phyloP scores from a whole-genome alignment of 2,797 vertebrate genomes.

The Typhlichthys subterraneus region DNA sequence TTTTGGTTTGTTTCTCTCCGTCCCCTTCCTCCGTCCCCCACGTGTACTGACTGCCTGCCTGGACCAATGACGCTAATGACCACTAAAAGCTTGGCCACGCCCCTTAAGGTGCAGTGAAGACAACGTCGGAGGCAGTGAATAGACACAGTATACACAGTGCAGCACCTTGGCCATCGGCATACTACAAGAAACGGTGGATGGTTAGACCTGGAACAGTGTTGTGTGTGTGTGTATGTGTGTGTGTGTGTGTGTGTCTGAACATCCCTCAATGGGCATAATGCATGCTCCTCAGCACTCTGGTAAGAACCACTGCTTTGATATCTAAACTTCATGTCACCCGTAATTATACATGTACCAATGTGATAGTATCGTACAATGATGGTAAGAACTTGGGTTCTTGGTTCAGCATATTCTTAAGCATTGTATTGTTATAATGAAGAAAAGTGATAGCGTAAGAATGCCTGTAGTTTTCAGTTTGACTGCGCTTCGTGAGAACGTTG shows the following conservation, averaged over 20 bases:
- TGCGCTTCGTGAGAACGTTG: constrained; percentile 34
- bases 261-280: constrained; percentile 13
- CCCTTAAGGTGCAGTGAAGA: constrained; percentile 40
- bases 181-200: constrained; percentile 1
- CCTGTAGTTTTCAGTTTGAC: constrained; percentile 31
- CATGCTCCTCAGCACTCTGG: constrained; percentile 25
- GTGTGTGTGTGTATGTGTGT: background rate
- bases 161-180: constrained; percentile 26
- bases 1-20: background rate
- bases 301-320: constrained; percentile 35
- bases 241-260: constrained; percentile 5
- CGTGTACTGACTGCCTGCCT: constrained; percentile 22
- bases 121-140: constrained; percentile 23
- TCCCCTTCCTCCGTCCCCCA: constrained; percentile 30
- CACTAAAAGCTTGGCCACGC: constrained; percentile 53
- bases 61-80: constrained; percentile 62
- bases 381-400: too few relatives aligned
- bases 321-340: background rate
- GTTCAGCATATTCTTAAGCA: too few relatives aligned
- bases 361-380: background rate
- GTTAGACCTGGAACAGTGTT: constrained; percentile 4
- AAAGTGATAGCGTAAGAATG: constrained; percentile 34
- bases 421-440: constrained; percentile 26
- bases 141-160: constrained; percentile 17
- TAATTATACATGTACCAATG: background rate